Conservation (phyloP, 2,797 vertebrate species). For the Esox masquinongy region DNA sequence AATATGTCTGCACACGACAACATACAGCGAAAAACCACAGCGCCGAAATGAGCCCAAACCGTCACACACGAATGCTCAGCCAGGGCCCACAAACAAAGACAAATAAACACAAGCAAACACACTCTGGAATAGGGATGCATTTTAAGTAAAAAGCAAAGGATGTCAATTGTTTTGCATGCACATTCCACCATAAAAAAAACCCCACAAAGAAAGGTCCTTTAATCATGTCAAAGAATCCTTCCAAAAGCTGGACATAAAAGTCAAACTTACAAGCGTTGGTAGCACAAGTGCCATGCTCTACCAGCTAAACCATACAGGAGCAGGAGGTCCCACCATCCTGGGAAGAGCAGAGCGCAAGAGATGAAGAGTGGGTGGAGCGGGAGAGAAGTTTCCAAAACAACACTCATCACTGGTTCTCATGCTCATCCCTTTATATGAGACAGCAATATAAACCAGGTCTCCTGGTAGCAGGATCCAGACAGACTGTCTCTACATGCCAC, state of each 20-base stretch:
- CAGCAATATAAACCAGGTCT: too few species aligned
- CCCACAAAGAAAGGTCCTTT: constrained; percentile 39
- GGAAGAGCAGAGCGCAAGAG: neutral
- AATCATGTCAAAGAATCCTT: constrained; percentile 59
- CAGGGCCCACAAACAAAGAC: neutral
- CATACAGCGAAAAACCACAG: neutral
- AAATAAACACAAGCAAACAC: constrained; percentile 11
- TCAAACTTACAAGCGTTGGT: constrained; percentile 34
- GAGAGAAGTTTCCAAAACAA: neutral
- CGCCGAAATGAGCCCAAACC: neutral
- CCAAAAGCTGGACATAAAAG: constrained; percentile 30
- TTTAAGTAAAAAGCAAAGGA: neutral
- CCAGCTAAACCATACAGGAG: constrained; percentile 42
- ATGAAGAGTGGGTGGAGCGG: neutral
- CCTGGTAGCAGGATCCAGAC: too few species aligned
- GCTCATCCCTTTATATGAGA: too few species aligned
- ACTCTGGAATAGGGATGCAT: neutral
- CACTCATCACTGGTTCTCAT: too few species aligned
- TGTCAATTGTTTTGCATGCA: neutral
- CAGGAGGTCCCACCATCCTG: constrained; percentile 34
- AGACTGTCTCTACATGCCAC: too few species aligned
- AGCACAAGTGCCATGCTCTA: too few species aligned
- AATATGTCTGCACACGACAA: neutral
- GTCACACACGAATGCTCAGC: neutral
- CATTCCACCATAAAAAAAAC: neutral